Evolutionary conservation across 2,797 vertebrate genomes (phyloP).

Genomic region (Argyrosomus regius): DNA sequence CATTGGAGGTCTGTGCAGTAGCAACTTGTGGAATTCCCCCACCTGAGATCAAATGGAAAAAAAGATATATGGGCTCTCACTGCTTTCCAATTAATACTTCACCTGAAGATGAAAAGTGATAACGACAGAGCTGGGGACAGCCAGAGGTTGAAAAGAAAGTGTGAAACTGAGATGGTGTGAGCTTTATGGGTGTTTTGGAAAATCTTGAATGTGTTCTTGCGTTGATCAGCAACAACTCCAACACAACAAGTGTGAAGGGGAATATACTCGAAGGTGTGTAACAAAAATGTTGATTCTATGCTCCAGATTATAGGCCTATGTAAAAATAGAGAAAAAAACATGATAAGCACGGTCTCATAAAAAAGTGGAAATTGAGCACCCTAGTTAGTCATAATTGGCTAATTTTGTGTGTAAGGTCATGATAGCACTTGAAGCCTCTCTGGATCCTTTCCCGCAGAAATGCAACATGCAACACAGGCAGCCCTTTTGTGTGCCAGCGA

Average conservation of each 20-base stretch:
- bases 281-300: slow-evolving; percentile 72
- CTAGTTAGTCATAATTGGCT: slow-evolving; percentile 87
- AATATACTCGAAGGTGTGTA: slow-evolving; percentile 66
- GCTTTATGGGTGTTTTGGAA: slow-evolving; percentile 33
- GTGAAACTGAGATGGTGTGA: slow-evolving; percentile 21
- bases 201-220: slow-evolving; percentile 30
- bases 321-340: slow-evolving; percentile 75
- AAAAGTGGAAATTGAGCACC: slow-evolving; percentile 83
- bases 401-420: slow-evolving; percentile 88
- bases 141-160: slow-evolving; percentile 54
- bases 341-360: slow-evolving; percentile 70
- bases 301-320: slow-evolving; percentile 65
- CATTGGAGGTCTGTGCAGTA: slow-evolving; percentile 85
- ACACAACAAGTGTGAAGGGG: slow-evolving; percentile 42
- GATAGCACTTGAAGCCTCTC: slow-evolving; percentile 87
- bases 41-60: slow-evolving; percentile 80
- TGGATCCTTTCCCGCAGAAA: slow-evolving; percentile 83
- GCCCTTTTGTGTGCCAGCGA: slow-evolving; percentile 87
- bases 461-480: slow-evolving; percentile 83
- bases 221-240: slow-evolving; percentile 32
- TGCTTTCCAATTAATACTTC: slow-evolving; percentile 86
- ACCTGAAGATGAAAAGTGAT: slow-evolving; percentile 74
- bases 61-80: slow-evolving; percentile 76
- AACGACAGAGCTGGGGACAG: slow-evolving; percentile 50
- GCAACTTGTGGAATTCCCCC: slow-evolving; percentile 91